phyloP scores from a whole-genome alignment of 2,797 vertebrate genomes.

The Sylvia borin region DNA sequence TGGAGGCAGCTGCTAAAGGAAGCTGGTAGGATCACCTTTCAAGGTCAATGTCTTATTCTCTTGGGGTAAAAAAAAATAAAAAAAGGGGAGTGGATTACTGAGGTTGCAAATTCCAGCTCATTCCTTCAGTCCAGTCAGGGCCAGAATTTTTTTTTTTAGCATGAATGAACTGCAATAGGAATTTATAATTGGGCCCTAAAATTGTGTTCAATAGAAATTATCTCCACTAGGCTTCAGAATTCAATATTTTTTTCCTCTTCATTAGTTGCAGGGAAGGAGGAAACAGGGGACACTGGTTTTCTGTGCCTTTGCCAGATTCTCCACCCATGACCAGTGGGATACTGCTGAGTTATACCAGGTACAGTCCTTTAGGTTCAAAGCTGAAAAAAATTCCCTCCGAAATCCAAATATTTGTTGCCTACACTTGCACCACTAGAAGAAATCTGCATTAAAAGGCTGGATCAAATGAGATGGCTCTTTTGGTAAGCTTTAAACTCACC shows the following conservation, averaged over 20 bases:
- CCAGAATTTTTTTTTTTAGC: neutral
- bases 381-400: neutral
- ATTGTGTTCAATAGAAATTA: conserved; percentile 40
- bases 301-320: neutral
- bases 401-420: neutral
- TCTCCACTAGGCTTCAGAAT: neutral
- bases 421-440: neutral
- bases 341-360: neutral
- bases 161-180: conserved; percentile 22
- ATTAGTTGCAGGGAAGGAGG: neutral
- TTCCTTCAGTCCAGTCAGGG: neutral
- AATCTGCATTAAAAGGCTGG: neutral
- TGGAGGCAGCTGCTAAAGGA: neutral
- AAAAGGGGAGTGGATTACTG: neutral
- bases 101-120: neutral
- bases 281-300: neutral
- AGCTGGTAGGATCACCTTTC: neutral
- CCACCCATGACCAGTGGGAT: neutral
- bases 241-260: conserved; percentile 31
- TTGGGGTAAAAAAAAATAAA: neutral
- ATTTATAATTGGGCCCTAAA: conserved; percentile 62
- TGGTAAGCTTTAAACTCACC: conserved; percentile 73
- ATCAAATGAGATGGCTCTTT: neutral
- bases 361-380: neutral
- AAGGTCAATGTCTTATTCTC: neutral